Percentiles rank a stretch among this genome's conserved stretches.
phyloP scores from a whole-genome alignment of 1,140 invertebrate genomes.

The Agrypnia vestita region DNA sequence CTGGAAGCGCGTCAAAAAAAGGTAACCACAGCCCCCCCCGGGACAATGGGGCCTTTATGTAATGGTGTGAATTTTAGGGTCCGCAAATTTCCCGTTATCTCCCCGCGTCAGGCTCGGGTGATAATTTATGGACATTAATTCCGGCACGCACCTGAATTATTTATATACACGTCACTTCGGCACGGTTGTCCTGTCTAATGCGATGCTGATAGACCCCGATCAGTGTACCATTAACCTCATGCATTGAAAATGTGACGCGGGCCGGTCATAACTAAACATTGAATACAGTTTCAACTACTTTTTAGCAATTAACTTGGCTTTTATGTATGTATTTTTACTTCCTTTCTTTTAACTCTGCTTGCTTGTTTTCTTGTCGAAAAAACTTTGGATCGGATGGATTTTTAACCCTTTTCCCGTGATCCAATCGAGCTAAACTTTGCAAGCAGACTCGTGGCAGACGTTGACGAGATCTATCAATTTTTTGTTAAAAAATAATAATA shows the following conservation, averaged over 20 bases:
- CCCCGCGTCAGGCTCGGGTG: constrained; percentile 23
- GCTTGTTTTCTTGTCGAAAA: no score
- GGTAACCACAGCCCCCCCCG: neutral
- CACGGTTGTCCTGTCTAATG: neutral
- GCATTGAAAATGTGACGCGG: neutral
- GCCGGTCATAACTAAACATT: neutral
- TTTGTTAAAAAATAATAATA: no score
- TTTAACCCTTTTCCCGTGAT: no score
- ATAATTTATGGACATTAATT: constrained; percentile 42
- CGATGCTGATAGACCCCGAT: neutral
- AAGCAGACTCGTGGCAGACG: no score
- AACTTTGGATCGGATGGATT: no score
- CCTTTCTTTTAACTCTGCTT: no score
- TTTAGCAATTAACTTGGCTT: no score
- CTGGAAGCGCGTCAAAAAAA: neutral
- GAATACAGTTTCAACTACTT: no score
- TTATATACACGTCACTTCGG: constrained; percentile 26
- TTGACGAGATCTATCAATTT: no score
- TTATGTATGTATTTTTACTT: no score
- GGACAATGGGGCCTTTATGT: constrained; percentile 11
- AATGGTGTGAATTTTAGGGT: constrained; percentile 38
- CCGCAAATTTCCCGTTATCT: constrained; percentile 41
- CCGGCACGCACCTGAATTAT: constrained; percentile 42
- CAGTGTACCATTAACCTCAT: neutral
- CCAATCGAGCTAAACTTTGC: no score